phyloP scores from a whole-genome alignment of 2,113 vertebrate genomes.

The Genyomyrus donnyi region DNA sequence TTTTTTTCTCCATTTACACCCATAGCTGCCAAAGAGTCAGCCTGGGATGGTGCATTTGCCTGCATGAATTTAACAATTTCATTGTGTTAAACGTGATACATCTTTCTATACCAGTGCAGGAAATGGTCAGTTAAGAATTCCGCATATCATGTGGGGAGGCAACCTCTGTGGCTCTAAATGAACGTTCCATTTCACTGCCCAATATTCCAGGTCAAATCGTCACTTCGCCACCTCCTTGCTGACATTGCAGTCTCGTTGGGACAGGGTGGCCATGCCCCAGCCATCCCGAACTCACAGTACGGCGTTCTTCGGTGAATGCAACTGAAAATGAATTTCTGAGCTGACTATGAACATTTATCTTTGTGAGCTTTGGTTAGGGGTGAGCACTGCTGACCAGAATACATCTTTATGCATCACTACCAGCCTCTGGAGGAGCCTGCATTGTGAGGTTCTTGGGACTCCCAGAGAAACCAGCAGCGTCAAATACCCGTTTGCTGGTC shows the following conservation, averaged over 20 bases:
- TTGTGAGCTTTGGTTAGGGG: too few species aligned
- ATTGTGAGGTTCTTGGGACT: not conserved
- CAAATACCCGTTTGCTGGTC: not conserved
- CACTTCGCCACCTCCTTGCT: too few species aligned
- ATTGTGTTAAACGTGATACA: not conserved
- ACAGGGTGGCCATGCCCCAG: too few species aligned
- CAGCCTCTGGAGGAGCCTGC: too few species aligned
- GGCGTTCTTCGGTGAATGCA: too few species aligned
- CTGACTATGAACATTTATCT: too few species aligned
- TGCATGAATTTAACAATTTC: not conserved
- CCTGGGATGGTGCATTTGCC: not conserved
- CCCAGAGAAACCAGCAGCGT: not conserved
- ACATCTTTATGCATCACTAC: too few species aligned
- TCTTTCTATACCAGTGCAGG: not conserved
- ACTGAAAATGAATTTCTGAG: too few species aligned
- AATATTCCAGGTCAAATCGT: not conserved
- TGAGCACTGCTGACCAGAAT: too few species aligned
- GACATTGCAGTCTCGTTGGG: too few species aligned
- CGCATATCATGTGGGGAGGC: not conserved
- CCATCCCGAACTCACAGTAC: too few species aligned
- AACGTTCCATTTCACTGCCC: not conserved
- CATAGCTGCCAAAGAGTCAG: not conserved
- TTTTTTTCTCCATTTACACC: not conserved
- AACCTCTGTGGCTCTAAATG: not conserved
- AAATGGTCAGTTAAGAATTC: not conserved